Conservation (phyloP, 2,888 invertebrate genomes). For the Watsonalla cultraria region DNA sequence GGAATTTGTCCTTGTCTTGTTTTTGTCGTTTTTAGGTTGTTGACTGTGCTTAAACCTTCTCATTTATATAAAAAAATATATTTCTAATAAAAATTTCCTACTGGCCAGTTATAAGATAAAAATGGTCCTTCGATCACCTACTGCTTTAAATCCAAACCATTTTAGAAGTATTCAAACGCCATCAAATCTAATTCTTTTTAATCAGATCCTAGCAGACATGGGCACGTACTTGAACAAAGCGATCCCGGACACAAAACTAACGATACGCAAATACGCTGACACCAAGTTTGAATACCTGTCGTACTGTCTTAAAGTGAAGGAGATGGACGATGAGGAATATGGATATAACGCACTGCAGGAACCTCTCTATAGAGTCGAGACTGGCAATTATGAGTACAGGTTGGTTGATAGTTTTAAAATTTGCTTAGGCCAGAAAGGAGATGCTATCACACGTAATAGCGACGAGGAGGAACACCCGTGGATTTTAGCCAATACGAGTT, state of each 20-base stretch:
- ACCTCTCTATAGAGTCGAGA: conserved; percentile 97
- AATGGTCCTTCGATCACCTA: too few species aligned
- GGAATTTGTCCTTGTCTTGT: too few species aligned
- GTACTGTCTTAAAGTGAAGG: conserved; percentile 99
- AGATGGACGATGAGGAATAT: conserved; percentile 99
- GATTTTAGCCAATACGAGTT: too few species aligned
- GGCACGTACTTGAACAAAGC: conserved; percentile 98
- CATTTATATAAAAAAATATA: too few species aligned
- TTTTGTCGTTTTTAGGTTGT: too few species aligned
- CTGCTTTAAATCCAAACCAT: too few species aligned
- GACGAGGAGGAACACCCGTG: too few species aligned
- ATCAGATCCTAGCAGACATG: conserved; percentile 92
- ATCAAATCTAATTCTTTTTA: conserved; percentile 13
- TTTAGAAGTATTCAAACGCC: background rate
- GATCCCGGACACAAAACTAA: conserved; percentile 98
- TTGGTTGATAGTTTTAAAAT: conserved; percentile 25
- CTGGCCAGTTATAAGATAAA: too few species aligned
- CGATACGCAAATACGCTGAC: conserved; percentile 98
- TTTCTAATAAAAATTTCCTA: too few species aligned
- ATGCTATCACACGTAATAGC: too few species aligned
- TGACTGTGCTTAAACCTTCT: too few species aligned
- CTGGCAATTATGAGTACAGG: conserved; percentile 99
- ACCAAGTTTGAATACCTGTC: conserved; percentile 99
- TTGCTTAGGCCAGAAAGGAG: too few species aligned
- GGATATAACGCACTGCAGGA: conserved; percentile 95